Evolutionary conservation across 2,888 invertebrate genomes (phyloP).

Genomic region (Timema podura): DNA sequence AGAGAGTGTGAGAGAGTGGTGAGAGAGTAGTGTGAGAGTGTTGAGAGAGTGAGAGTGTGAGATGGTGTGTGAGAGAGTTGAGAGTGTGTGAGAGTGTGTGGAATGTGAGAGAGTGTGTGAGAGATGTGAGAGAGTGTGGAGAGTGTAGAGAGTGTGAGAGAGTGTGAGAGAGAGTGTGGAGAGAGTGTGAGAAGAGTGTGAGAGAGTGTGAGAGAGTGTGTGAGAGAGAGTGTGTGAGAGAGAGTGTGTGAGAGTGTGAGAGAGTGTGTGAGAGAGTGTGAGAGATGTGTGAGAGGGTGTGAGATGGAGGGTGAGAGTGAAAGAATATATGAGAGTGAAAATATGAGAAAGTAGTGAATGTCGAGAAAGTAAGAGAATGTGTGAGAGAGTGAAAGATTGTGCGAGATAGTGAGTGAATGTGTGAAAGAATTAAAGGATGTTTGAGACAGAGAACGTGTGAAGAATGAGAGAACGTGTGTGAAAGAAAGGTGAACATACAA

Average conservation of each 20-base stretch:
- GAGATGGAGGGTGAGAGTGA: background rate
- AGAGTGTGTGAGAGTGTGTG: background rate
- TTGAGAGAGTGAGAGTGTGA: background rate
- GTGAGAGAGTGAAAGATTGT: background rate
- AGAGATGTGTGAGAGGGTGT: background rate
- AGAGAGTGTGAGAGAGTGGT: background rate
- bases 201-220: background rate
- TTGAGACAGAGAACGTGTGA: background rate
- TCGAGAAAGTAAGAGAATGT: background rate
- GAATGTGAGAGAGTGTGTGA: background rate
- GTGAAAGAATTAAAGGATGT: background rate
- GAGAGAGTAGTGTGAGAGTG: conserved; percentile 5
- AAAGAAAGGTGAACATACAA: background rate
- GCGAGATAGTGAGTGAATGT: background rate
- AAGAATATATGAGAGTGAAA: background rate
- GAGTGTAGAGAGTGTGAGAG: background rate
- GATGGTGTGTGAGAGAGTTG: background rate
- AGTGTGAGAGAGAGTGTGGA: background rate
- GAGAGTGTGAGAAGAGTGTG: background rate
- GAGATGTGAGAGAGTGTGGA: background rate
- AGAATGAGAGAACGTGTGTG: background rate
- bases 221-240: background rate
- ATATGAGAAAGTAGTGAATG: background rate
- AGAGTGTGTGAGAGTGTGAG: background rate
- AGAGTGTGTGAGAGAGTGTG: background rate